Evolutionary conservation across 30 jellyfish, hydroid and myxozoan genomes (phyloP).

Genomic region (Aurelia sp.): DNA sequence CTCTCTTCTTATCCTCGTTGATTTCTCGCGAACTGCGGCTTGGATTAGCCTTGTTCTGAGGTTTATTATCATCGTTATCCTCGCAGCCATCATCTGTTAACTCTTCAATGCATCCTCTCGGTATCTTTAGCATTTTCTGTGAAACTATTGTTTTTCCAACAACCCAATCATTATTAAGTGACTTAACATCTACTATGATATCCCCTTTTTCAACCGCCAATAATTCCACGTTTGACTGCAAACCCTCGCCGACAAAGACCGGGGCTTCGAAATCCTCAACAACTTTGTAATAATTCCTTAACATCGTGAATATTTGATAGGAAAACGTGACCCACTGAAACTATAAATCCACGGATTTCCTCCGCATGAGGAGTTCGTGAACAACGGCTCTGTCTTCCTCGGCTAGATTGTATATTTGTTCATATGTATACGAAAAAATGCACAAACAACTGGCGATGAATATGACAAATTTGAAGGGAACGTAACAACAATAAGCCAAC

Average conservation of each 20-base stretch:
- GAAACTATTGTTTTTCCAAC: slow-evolving; percentile 65
- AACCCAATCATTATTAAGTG: slow-evolving; percentile 42
- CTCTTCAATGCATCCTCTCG: slow-evolving; percentile 56
- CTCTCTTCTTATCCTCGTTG: background rate
- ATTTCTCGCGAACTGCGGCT: slow-evolving; percentile 11
- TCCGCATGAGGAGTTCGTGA: background rate
- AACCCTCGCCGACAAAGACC: slow-evolving; percentile 15
- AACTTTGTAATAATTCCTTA: slow-evolving; percentile 68
- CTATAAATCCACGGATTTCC: slow-evolving; percentile 24
- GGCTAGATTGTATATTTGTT: background rate
- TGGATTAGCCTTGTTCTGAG: background rate
- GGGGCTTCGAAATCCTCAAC: slow-evolving; percentile 57
- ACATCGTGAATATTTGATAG: slow-evolving; percentile 24
- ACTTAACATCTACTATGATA: slow-evolving; percentile 75
- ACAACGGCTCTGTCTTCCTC: slow-evolving; percentile 18
- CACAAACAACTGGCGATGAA: background rate
- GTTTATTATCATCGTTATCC: slow-evolving; percentile 20
- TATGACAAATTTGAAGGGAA: background rate
- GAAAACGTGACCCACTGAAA: slow-evolving; percentile 9
- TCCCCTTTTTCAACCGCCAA: slow-evolving; percentile 85
- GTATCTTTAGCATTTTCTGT: slow-evolving; percentile 69
- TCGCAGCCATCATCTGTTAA: slow-evolving; percentile 39
- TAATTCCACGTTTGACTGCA: slow-evolving; percentile 25
- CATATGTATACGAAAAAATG: background rate
- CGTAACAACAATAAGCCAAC: too few relatives aligned